Conservation (phyloP, 2,888 invertebrate species). For the Parnassius smintheus region DNA sequence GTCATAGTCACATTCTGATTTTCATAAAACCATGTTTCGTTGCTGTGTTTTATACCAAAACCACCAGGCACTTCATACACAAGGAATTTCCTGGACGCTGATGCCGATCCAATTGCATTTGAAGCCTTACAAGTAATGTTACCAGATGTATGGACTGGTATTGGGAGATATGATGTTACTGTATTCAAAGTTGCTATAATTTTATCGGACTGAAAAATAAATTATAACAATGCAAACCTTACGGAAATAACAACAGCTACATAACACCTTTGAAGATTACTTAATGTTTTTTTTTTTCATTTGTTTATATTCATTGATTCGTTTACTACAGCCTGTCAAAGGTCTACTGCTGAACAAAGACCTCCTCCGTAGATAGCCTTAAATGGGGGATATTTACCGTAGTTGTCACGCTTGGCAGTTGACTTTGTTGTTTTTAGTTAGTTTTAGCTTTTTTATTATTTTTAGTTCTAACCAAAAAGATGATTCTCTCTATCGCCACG, state of each 20-base stretch:
- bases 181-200: constrained; percentile 38
- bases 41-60: constrained; percentile 52
- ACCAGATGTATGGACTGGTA: constrained; percentile 44
- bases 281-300: background rate
- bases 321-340: no score
- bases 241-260: background rate
- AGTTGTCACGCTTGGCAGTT: no score
- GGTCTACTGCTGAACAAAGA: no score
- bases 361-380: no score
- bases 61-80: constrained; percentile 58
- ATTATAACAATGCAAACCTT: background rate
- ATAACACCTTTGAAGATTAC: background rate
- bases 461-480: no score
- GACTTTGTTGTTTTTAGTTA: no score
- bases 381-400: no score
- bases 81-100: constrained; percentile 38
- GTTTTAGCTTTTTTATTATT: no score
- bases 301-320: no score
- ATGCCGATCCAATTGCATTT: constrained; percentile 31
- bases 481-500: no score
- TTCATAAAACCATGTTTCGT: constrained; percentile 52
- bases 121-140: constrained; percentile 54
- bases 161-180: constrained; percentile 42
- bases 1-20: constrained; percentile 44
- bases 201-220: constrained; percentile 38